phyloP scores from a whole-genome alignment of 2,888 invertebrate species.

The Hydraecia micacea region DNA sequence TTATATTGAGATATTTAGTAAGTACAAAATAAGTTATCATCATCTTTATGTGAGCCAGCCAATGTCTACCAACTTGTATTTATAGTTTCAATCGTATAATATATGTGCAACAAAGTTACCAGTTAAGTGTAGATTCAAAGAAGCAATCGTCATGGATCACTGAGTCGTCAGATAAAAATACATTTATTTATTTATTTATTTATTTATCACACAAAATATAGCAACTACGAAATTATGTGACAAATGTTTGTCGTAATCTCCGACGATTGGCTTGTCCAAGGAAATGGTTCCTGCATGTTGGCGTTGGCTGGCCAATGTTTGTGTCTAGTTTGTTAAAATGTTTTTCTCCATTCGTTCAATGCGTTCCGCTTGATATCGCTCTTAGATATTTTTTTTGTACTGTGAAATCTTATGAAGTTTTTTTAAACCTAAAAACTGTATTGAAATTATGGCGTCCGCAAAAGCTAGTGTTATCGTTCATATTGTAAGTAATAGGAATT shows the following conservation, averaged over 20 bases:
- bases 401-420: constrained; percentile 22
- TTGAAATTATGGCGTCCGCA: constrained; percentile 51
- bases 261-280: neutral
- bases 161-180: neutral
- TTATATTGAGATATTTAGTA: constrained; percentile 45
- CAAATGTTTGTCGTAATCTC: neutral
- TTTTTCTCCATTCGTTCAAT: constrained; percentile 17
- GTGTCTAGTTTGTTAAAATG: constrained; percentile 8
- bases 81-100: neutral
- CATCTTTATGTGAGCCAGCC: neutral
- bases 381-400: constrained; percentile 37
- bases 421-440: constrained; percentile 20
- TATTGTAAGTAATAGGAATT: constrained; percentile 40
- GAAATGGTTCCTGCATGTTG: neutral
- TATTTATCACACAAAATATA: no score
- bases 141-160: neutral
- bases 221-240: neutral
- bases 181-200: no score
- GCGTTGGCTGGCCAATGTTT: constrained; percentile 21
- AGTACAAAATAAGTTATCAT: constrained; percentile 41
- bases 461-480: constrained; percentile 34
- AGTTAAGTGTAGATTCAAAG: neutral
- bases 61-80: neutral
- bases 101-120: neutral
- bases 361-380: constrained; percentile 26